Conservation (phyloP, 2,113 vertebrate genomes). For the Chaetodon auriga region DNA sequence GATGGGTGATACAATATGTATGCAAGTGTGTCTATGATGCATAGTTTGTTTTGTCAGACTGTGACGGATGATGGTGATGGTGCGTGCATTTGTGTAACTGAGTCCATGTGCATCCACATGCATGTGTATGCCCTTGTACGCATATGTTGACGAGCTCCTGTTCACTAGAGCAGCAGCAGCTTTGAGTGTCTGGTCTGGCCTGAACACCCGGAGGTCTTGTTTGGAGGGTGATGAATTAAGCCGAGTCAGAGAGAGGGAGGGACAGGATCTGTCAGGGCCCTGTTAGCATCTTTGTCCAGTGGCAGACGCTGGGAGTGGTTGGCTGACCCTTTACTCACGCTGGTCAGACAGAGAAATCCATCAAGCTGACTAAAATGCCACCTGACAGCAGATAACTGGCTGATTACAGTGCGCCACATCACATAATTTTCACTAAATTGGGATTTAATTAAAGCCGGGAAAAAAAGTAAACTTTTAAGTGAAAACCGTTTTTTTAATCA, state of each 20-base stretch:
- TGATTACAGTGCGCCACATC: conserved; percentile 10
- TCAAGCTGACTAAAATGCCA: conserved; percentile 68
- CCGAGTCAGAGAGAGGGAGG: conserved; percentile 55
- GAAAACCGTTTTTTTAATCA: background rate
- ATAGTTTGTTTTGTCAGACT: conserved; percentile 49
- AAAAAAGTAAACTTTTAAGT: background rate
- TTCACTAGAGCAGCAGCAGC: conserved; percentile 29
- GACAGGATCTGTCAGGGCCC: conserved; percentile 71
- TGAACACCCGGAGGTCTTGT: conserved; percentile 65
- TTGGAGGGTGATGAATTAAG: conserved; percentile 78
- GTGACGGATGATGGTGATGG: conserved; percentile 51
- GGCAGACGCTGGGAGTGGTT: conserved; percentile 63
- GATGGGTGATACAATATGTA: conserved; percentile 30
- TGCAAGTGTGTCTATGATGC: conserved; percentile 30
- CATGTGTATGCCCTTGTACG: conserved; percentile 20
- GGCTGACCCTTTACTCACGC: conserved; percentile 70
- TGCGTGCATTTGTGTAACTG: background rate
- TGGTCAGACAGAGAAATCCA: conserved; percentile 70
- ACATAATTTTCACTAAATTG: conserved; percentile 6
- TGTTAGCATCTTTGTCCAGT: conserved; percentile 78
- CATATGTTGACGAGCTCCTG: background rate
- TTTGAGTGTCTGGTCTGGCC: conserved; percentile 39
- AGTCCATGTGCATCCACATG: conserved; percentile 5
- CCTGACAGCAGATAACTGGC: conserved; percentile 58
- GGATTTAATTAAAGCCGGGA: background rate